phyloP scores from a whole-genome alignment of 2,113 vertebrate genomes.

The Thomomys bottae region DNA sequence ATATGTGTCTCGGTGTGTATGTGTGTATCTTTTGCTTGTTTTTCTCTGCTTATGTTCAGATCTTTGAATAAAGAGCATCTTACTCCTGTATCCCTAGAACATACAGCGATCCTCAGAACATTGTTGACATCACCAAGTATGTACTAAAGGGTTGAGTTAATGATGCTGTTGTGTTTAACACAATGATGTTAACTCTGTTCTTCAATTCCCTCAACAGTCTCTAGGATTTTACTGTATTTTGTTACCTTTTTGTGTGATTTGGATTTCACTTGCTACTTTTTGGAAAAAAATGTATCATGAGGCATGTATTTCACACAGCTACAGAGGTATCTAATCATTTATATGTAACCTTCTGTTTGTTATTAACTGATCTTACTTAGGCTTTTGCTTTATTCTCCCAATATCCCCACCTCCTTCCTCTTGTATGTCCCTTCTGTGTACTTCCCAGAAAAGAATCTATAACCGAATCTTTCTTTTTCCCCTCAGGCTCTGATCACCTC shows the following conservation, averaged over 20 bases:
- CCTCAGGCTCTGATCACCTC: conserved; percentile 95
- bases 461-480: conserved; percentile 55
- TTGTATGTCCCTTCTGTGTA: too few relatives aligned
- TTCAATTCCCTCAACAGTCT: neutral
- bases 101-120: neutral
- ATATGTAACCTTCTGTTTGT: neutral
- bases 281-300: neutral
- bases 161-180: neutral
- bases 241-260: conserved; percentile 7
- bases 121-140: neutral
- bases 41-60: neutral
- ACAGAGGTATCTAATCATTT: neutral
- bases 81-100: neutral
- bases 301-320: neutral
- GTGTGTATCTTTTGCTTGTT: neutral
- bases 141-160: neutral
- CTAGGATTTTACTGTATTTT: neutral
- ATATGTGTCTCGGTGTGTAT: too few relatives aligned
- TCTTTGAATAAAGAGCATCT: neutral
- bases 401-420: too few relatives aligned
- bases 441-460: neutral
- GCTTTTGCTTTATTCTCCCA: neutral
- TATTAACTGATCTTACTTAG: neutral
- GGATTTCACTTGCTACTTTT: conserved; percentile 42
- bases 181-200: neutral